A percentile compares a stretch with the other conserved stretches of the same genome.
These are phyloP conservation scores for Takifugu ocellatus DNA, from an alignment of 2,797 vertebrate species.

Conservation along the genomic window DNA sequence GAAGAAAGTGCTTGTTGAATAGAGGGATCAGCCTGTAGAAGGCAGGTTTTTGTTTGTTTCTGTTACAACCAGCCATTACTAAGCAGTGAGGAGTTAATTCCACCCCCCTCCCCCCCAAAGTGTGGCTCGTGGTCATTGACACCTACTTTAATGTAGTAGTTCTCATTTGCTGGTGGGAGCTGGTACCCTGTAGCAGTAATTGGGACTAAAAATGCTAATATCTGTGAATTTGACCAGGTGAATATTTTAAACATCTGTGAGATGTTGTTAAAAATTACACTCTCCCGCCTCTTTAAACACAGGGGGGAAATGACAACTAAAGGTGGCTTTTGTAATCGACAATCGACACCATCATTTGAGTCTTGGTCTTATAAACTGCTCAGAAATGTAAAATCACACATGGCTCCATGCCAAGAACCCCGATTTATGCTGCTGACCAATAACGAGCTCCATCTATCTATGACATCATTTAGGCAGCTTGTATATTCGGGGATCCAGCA, in stretches of 20 bases:
- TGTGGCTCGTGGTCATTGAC: slow-evolving; percentile 73
- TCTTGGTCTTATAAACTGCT: not conserved
- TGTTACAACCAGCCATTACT: slow-evolving; percentile 76
- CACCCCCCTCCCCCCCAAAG: slow-evolving; percentile 58
- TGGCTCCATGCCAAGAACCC: slow-evolving; percentile 9
- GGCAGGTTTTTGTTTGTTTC: slow-evolving; percentile 76
- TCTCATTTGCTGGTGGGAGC: slow-evolving; percentile 57
- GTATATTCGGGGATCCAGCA: slow-evolving; percentile 64
- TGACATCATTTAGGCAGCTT: slow-evolving; percentile 60
- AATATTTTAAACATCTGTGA: not conserved
- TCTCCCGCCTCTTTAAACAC: too few relatives aligned
- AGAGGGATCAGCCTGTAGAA: slow-evolving; percentile 72
- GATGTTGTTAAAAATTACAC: too few relatives aligned
- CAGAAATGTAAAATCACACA: not conserved
- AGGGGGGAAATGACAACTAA: not conserved
- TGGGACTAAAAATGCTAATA: slow-evolving; percentile 40
- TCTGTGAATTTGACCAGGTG: slow-evolving; percentile 17
- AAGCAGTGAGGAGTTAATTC: slow-evolving; percentile 76
- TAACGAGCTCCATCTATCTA: slow-evolving; percentile 46
- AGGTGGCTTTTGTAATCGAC: not conserved
- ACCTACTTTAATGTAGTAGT: slow-evolving; percentile 70
- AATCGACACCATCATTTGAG: slow-evolving; percentile 1
- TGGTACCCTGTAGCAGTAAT: slow-evolving; percentile 40
- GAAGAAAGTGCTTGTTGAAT: slow-evolving; percentile 69
- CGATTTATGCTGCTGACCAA: slow-evolving; percentile 35